phyloP scores from a whole-genome alignment of 2,797 vertebrate species.

The Macropodus opercularis region DNA sequence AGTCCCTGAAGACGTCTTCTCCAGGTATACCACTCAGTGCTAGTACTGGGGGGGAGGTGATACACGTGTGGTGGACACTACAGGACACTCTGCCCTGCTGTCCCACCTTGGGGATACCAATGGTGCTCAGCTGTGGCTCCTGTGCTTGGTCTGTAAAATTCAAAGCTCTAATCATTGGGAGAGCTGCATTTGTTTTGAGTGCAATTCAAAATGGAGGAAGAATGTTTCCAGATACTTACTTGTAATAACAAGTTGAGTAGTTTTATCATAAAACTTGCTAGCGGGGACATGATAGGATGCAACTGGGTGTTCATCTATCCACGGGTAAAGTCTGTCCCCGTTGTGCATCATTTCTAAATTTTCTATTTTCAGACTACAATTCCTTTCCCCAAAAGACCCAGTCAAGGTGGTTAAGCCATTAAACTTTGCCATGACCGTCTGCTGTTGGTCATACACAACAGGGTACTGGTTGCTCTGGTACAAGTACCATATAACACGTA shows the following conservation, averaged over 20 bases:
- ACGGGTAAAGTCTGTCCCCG: constrained; percentile 60
- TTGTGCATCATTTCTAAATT: constrained; percentile 43
- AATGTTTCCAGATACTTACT: constrained; percentile 26
- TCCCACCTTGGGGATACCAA: constrained; percentile 51
- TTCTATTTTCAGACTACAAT: constrained; percentile 69
- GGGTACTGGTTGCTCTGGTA: constrained; percentile 25
- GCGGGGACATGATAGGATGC: constrained; percentile 28
- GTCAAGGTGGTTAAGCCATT: constrained; percentile 42
- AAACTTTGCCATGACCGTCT: constrained; percentile 24
- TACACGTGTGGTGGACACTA: constrained; percentile 59
- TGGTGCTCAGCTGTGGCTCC: constrained; percentile 46
- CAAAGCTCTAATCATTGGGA: no score
- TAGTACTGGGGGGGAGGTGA: constrained; percentile 41
- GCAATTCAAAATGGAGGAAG: neutral
- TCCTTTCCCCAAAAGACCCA: constrained; percentile 21
- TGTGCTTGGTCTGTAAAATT: constrained; percentile 46
- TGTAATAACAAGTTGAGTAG: constrained; percentile 46
- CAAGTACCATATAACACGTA: constrained; percentile 66
- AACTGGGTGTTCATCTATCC: constrained; percentile 67
- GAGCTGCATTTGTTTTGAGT: neutral
- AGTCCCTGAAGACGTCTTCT: neutral
- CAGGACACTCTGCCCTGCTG: constrained; percentile 61
- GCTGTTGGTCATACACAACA: constrained; percentile 38
- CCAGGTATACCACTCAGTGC: constrained; percentile 37
- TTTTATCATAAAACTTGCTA: constrained; percentile 41